Base-by-base conservation (phyloP, 1,140 invertebrate genomes). In the Lepidurus couesii region DNA sequence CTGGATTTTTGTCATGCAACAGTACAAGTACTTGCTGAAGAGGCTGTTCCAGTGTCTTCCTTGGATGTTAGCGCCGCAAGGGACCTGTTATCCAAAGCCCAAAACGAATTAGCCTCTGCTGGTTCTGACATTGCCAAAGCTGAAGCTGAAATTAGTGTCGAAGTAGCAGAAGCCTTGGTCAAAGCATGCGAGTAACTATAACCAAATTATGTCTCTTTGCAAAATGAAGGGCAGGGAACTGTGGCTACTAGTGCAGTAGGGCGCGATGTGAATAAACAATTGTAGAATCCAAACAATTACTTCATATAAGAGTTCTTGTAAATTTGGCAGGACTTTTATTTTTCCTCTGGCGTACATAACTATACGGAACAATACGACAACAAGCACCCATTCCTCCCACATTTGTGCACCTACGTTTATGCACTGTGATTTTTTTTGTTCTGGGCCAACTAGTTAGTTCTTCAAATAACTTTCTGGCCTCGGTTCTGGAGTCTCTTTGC, bases 1-100 rank as follows among this genome's bases (percentile, higher is more conserved):
- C 74, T 78, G 44, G 11, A 76, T 80, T 45, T 0, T 42, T 76
- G 16, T 81, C 79, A 11, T 34, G 34, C 34, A 34, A 34, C 77
- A 83, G 97, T 99, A 80, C 97, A 99, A 89, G 90, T 99, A 79
- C 87, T 99, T 75, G 98, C 97, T 73, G 98, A 99, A 87, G 98
- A 99, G 89, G 96, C 96, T 44, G 93, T 96, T 82, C 91, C 91
- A 10, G 81, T 99, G 73, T 95, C 95, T 80, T 89, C 90, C 82
- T 84, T 99, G 75, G 98, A 99, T 88, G 84, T 86, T 74, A 84
- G 87, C 47, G 92, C 92, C 53, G 92, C 92, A n/a, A 90, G 90
- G 83, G 94, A 97, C 81, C 88, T 92, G 77, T 86, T 98, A 13
- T 89, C 86, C 82, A 92, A 95, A 87, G 95, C 96, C 16, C 93